Evolutionary conservation across 1,140 invertebrate genomes (phyloP).

Genomic region (Drosophila truncata): DNA sequence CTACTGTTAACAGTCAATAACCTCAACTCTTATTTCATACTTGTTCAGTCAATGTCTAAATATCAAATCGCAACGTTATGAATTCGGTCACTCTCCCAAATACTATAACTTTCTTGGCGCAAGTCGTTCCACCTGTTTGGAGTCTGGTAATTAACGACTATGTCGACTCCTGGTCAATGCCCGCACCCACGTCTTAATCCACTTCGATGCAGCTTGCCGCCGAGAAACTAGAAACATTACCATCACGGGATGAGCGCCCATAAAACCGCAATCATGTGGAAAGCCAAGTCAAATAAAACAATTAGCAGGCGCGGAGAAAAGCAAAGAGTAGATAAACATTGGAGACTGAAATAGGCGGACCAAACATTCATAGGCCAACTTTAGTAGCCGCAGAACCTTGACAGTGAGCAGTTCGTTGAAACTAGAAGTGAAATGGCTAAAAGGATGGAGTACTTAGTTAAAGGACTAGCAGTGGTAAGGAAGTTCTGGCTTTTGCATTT

Average conservation of each 20-base stretch:
- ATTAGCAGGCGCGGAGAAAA: slow-evolving; percentile 58
- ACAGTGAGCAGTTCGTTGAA: slow-evolving; percentile 48
- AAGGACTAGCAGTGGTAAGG: slow-evolving; percentile 48
- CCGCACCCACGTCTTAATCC: slow-evolving; percentile 28
- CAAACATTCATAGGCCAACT: slow-evolving; percentile 24
- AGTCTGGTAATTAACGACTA: slow-evolving; percentile 22
- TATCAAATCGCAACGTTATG: slow-evolving; percentile 1
- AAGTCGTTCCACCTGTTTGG: slow-evolving; percentile 15
- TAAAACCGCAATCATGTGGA: slow-evolving; percentile 73
- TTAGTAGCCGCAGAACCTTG: slow-evolving; percentile 68
- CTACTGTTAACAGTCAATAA: slow-evolving; percentile 7
- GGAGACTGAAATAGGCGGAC: slow-evolving; percentile 29
- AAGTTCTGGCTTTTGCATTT: not conserved
- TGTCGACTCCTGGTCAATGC: slow-evolving; percentile 30
- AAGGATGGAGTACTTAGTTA: not conserved
- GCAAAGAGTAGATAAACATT: slow-evolving; percentile 60
- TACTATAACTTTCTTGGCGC: slow-evolving; percentile 16
- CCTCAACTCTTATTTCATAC: not conserved
- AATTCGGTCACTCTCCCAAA: not conserved
- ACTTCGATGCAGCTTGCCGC: slow-evolving; percentile 6
- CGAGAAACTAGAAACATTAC: slow-evolving; percentile 7
- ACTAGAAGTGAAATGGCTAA: slow-evolving; percentile 25
- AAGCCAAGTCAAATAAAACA: slow-evolving; percentile 71
- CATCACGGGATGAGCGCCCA: slow-evolving; percentile 22
- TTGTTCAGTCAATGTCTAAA: slow-evolving; percentile 3